These are phyloP conservation scores for Dendropsophus ebraccatus DNA, from an alignment of 2,113 vertebrate species.

Conservation along the genomic window DNA sequence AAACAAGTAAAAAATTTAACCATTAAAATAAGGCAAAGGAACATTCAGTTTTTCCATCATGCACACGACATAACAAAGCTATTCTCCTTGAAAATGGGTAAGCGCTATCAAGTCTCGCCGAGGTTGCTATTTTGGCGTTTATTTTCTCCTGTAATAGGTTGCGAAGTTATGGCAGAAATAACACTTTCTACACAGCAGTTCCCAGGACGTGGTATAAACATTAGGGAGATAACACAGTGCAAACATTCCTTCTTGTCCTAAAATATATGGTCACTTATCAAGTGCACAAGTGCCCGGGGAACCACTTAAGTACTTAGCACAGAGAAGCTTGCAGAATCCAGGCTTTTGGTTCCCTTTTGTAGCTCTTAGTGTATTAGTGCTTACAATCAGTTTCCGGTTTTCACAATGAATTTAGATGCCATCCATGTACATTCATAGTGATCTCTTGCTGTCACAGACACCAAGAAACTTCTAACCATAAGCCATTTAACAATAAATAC, in stretches of 20 bases:
- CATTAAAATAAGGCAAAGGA: slow-evolving; percentile 58
- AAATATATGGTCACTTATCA: slow-evolving; percentile 44
- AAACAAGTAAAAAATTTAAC: slow-evolving; percentile 53
- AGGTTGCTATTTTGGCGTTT: slow-evolving; percentile 25
- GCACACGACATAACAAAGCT: slow-evolving; percentile 54
- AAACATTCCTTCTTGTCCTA: slow-evolving; percentile 49
- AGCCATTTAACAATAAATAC: slow-evolving; percentile 50
- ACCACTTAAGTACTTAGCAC: not conserved
- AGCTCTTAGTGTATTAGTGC: slow-evolving; percentile 18
- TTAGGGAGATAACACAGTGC: slow-evolving; percentile 45
- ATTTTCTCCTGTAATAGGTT: not conserved
- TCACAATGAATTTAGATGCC: slow-evolving; percentile 6
- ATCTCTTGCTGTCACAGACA: slow-evolving; percentile 55
- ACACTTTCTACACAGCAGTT: slow-evolving; percentile 3
- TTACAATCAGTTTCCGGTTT: slow-evolving; percentile 13
- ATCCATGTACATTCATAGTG: slow-evolving; percentile 45
- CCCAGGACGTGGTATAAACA: slow-evolving; percentile 32
- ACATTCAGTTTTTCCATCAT: slow-evolving; percentile 49
- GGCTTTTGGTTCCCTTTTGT: slow-evolving; percentile 24
- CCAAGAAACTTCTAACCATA: slow-evolving; percentile 39
- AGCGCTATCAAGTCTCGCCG: slow-evolving; percentile 34
- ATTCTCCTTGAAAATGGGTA: slow-evolving; percentile 37
- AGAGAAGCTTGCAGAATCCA: not conserved
- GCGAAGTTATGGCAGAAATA: not conserved
- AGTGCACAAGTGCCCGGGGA: slow-evolving; percentile 29